Evolutionary conservation across 2,888 invertebrate genomes (phyloP), one percentile per base, ranked within the genome.

Genomic region (Incurvaria masculella): DNA sequence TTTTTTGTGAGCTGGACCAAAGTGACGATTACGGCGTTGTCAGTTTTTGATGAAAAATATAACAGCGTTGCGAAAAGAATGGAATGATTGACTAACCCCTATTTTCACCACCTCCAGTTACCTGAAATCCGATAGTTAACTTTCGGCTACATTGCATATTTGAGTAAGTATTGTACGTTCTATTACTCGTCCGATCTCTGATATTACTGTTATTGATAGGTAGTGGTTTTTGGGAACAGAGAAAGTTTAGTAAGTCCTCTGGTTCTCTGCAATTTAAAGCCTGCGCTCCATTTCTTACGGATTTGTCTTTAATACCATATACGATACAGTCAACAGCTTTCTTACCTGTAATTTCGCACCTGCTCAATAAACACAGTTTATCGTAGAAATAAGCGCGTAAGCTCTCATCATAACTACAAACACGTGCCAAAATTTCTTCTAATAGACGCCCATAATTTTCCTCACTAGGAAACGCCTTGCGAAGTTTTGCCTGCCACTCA

Each of bases 271-370:
- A 55, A 40, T 44, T 51, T 14, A 54, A 21, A 8, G 54, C 50
- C 33, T 55, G 53, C 2, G 54, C 55, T 19, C 53, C 45, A 16
- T 41, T 53, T 14, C 51, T 42, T 16, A 56, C 46, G 8, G 53
- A 48, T 6, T 26, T 48, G 43, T 58, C 54, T 5, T 21, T 54
- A 51, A 53, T 49, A 5, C 56, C 57, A 19, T 56, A 47, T 14
- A 57, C 44, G 5, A 57, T 38, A 44, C 58, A 58, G 27, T 57
- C 56, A 5, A 58, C 57, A 2, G 56, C 58, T 21, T 54, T 51
- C 20, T 42, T 49, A 2, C 55, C 56, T 3, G 10, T 40, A 26
- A 56, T 54, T 41, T 52, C 51, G 40, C 54, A 57, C n/a, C 51
- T 46, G 46, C 47, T 53, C 21, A 53, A 10, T 10, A 55, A 26